phyloP scores from a whole-genome alignment of 2,797 vertebrate species.

The Dendrocincla tyrannina region DNA sequence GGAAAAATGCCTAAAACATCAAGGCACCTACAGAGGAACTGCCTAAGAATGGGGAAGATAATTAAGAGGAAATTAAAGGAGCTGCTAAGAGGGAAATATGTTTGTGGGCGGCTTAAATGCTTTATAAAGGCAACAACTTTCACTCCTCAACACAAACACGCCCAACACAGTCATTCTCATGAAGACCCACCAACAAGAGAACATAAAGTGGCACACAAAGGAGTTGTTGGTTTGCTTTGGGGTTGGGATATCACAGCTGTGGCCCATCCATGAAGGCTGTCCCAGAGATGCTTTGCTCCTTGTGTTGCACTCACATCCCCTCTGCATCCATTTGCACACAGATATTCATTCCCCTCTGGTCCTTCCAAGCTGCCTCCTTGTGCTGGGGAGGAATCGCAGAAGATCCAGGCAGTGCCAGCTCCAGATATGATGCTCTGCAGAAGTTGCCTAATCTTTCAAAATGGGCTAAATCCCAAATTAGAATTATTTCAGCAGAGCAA shows the following conservation, averaged over 20 bases:
- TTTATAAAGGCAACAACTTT: slow-evolving; percentile 20
- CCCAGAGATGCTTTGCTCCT: no score
- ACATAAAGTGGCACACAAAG: neutral
- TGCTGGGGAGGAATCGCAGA: neutral
- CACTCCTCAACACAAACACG: slow-evolving; percentile 12
- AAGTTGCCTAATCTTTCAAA: slow-evolving; percentile 19
- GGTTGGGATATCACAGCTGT: no score
- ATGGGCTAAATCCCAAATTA: slow-evolving; percentile 50
- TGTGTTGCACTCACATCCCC: fast-evolving
- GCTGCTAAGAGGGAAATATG: neutral
- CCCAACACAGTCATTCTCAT: neutral
- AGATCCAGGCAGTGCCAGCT: neutral
- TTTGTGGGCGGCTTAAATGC: neutral
- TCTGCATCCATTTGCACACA: fast-evolving
- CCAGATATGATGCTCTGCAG: neutral
- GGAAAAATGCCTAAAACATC: neutral
- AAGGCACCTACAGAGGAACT: neutral
- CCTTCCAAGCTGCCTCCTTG: neutral
- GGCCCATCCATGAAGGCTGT: neutral
- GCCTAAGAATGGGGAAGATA: slow-evolving; percentile 10
- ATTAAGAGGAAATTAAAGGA: slow-evolving; percentile 58
- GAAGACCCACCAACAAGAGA: neutral
- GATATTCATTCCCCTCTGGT: neutral
- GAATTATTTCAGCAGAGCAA: slow-evolving; percentile 44
- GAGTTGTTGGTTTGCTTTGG: neutral